Conservation (phyloP, 2,888 invertebrate genomes). For the Caenorhabditis becei region DNA sequence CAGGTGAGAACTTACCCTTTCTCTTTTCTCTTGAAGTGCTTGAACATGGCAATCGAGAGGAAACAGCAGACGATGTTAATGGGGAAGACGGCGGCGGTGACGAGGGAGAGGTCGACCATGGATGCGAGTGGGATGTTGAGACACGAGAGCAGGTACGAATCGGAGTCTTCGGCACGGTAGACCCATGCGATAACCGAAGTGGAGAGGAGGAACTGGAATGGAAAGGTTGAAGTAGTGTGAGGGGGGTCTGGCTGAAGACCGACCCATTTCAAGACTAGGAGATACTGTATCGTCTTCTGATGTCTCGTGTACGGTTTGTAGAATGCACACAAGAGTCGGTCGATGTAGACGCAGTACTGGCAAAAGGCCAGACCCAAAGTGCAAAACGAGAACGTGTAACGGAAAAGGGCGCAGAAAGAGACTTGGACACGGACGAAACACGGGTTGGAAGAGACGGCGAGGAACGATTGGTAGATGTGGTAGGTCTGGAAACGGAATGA, state of each 20-base stretch:
- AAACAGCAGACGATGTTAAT: slow-evolving; percentile 47
- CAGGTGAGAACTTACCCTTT: slow-evolving; percentile 13
- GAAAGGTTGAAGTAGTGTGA: too few species aligned
- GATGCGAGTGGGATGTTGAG: slow-evolving; percentile 40
- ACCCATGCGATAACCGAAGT: slow-evolving; percentile 20
- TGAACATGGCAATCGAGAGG: slow-evolving; percentile 40
- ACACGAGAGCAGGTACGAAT: slow-evolving; percentile 48
- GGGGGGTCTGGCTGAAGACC: not conserved
- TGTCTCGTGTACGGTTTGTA: slow-evolving; percentile 13
- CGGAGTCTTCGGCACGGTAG: slow-evolving; percentile 37
- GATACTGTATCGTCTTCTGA: slow-evolving; percentile 24
- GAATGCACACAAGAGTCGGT: slow-evolving; percentile 28
- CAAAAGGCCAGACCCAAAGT: slow-evolving; percentile 35
- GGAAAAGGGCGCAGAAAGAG: slow-evolving; percentile 40
- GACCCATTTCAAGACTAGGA: slow-evolving; percentile 29
- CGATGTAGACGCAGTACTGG: slow-evolving; percentile 51
- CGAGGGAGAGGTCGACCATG: slow-evolving; percentile 36
- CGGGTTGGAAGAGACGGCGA: slow-evolving; percentile 10
- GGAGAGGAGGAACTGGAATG: slow-evolving; percentile 25
- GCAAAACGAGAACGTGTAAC: slow-evolving; percentile 45
- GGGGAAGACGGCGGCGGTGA: slow-evolving; percentile 32
- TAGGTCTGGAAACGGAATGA: slow-evolving; percentile 23
- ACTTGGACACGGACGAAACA: slow-evolving; percentile 37
- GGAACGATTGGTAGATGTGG: slow-evolving; percentile 35
- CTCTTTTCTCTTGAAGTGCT: slow-evolving; percentile 41